Percentiles rank a stretch among this genome's conserved stretches.
Evolutionary conservation across 2,888 invertebrate genomes (phyloP).

Genomic region (Agrilus mali): DNA sequence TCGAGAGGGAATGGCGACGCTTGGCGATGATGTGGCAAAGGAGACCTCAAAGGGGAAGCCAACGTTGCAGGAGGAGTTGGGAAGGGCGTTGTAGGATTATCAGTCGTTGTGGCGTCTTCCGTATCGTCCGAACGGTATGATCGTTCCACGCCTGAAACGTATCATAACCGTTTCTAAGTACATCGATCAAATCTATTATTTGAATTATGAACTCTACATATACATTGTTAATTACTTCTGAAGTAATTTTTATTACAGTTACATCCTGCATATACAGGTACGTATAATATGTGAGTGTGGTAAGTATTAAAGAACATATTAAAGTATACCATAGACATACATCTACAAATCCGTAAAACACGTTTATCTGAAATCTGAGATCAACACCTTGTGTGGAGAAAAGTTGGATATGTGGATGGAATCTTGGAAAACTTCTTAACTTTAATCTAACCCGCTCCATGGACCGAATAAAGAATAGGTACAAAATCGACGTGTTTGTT

Average conservation of each 20-base stretch:
- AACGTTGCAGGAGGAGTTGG: conserved; percentile 41
- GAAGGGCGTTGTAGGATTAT: conserved; percentile 42
- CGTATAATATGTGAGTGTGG: too few species aligned
- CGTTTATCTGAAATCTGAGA: too few species aligned
- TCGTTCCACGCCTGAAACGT: conserved; percentile 50
- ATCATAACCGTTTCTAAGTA: conserved; percentile 6
- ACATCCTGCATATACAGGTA: too few species aligned
- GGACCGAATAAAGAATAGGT: conserved; percentile 19
- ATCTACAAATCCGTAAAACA: too few species aligned
- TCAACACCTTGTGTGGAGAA: too few species aligned
- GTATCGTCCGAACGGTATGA: conserved; percentile 65
- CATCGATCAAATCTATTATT: too few species aligned
- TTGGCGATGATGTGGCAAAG: conserved; percentile 50
- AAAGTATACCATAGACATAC: too few species aligned
- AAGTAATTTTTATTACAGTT: too few species aligned
- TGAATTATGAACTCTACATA: too few species aligned
- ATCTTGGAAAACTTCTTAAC: conserved; percentile 24
- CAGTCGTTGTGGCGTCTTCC: conserved; percentile 42
- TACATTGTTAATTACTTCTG: too few species aligned
- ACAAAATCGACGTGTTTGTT: conserved; percentile 3
- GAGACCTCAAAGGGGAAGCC: conserved; percentile 36
- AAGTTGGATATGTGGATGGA: conserved; percentile 20
- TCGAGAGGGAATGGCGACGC: conserved; percentile 60
- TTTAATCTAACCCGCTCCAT: conserved; percentile 20
- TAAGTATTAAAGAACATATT: too few species aligned